Evolutionary conservation across 2,888 invertebrate species (phyloP).

Genomic region (Abrostola tripartita): DNA sequence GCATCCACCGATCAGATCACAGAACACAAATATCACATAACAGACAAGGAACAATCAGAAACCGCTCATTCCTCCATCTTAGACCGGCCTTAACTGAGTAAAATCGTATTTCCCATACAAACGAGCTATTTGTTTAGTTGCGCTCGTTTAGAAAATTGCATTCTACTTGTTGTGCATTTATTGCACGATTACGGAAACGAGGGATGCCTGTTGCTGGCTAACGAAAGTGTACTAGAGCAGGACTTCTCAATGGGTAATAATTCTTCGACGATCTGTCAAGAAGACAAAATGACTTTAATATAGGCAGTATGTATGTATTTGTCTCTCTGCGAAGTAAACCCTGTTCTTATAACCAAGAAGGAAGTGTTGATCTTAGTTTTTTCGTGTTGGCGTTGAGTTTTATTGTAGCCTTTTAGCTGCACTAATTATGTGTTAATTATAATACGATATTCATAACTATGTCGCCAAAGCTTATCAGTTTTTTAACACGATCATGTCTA

Average conservation of each 20-base stretch:
- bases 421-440: no score
- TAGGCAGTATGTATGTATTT: no score
- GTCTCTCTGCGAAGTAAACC: no score
- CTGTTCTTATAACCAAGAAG: no score
- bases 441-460: no score
- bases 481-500: no score
- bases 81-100: conserved; percentile 18
- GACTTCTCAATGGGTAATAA: not conserved
- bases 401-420: no score
- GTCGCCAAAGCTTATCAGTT: no score
- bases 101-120: conserved; percentile 57
- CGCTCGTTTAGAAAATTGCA: conserved; percentile 63
- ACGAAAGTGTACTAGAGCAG: not conserved
- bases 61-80: conserved; percentile 12
- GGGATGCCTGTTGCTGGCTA: conserved; percentile 17
- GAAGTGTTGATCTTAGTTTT: no score
- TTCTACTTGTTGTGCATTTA: conserved; percentile 48
- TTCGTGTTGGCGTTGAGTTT: no score
- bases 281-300: not conserved
- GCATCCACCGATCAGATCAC: no score
- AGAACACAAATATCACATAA: no score
- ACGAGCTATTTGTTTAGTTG: conserved; percentile 54
- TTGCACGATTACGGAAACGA: conserved; percentile 38
- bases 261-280: not conserved
- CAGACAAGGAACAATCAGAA: not conserved